phyloP scores from a whole-genome alignment of 2,113 vertebrate genomes.

The Rhynchomys soricoides region DNA sequence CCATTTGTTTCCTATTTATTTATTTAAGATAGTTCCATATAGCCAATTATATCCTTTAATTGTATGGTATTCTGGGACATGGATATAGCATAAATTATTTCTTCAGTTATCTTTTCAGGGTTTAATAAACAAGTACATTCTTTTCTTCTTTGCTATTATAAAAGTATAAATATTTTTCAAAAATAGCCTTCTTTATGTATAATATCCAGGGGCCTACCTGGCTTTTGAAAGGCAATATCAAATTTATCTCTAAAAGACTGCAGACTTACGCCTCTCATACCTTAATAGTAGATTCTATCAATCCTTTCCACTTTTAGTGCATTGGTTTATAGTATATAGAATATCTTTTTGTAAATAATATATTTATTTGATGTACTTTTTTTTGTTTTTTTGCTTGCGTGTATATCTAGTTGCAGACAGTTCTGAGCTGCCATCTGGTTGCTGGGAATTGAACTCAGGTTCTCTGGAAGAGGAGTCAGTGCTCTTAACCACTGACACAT shows the following conservation, averaged over 20 bases:
- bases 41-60: neutral
- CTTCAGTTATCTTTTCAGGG: neutral
- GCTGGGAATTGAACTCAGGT: too few species aligned
- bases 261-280: neutral
- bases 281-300: neutral
- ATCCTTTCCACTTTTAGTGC: neutral
- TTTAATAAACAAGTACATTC: neutral
- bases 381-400: too few species aligned
- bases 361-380: too few species aligned
- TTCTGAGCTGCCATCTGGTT: too few species aligned
- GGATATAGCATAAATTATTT: neutral
- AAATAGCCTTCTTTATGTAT: neutral
- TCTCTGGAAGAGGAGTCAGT: too few species aligned
- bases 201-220: neutral
- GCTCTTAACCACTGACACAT: too few species aligned
- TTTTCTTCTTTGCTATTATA: neutral
- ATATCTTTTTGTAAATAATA: too few species aligned
- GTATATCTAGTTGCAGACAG: too few species aligned
- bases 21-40: neutral
- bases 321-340: neutral
- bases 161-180: conserved; percentile 16
- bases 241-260: conserved; percentile 4
- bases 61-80: neutral
- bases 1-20: neutral
- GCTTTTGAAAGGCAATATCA: neutral